phyloP scores from a whole-genome alignment of 2,113 vertebrate species.

The Erpornis zantholeuca region DNA sequence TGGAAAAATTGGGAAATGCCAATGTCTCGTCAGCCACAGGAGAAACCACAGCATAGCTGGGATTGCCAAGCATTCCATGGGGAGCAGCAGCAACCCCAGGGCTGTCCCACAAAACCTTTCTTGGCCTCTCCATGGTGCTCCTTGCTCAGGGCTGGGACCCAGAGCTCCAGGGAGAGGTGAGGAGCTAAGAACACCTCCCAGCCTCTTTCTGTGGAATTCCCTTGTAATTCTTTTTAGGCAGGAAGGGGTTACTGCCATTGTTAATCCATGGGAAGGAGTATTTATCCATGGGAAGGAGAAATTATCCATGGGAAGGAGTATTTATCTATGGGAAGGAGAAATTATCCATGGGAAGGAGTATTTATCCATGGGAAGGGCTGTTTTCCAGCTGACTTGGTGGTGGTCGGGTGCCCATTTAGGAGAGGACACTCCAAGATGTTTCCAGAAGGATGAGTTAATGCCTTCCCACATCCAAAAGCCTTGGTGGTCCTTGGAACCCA shows the following conservation, averaged over 20 bases:
- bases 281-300: not conserved
- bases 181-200: not conserved
- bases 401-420: not conserved
- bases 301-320: not conserved
- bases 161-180: not conserved
- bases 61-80: not conserved
- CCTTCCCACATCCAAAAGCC: not conserved
- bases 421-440: not conserved
- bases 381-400: not conserved
- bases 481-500: not conserved
- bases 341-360: too few relatives aligned
- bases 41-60: slow-evolving; percentile 20
- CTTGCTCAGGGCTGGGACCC: not conserved
- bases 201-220: accelerated
- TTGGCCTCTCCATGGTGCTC: not conserved
- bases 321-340: not conserved
- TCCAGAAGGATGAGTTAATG: not conserved
- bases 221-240: not conserved
- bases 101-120: not conserved
- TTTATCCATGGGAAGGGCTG: not conserved
- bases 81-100: not conserved
- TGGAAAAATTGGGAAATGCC: not conserved
- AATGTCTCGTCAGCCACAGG: not conserved
- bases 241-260: not conserved
- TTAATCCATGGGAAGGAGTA: not conserved